A percentile compares a stretch with the other conserved stretches of the same genome.
Evolutionary conservation across 1,140 invertebrate species (phyloP).

Genomic region (Caenorhabditis elegans): DNA sequence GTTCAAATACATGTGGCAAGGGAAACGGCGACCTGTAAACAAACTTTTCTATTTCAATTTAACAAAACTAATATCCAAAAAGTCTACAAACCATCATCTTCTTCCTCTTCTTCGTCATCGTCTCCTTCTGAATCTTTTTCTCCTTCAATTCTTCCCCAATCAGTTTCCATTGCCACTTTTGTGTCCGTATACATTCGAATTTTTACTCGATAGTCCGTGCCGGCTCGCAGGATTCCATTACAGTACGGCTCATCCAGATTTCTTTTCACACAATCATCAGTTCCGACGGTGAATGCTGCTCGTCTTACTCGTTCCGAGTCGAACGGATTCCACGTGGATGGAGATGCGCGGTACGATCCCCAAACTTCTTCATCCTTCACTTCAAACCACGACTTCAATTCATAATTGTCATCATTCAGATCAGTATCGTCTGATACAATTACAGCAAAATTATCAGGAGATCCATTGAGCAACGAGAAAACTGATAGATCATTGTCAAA

Average conservation of each 20-base stretch:
- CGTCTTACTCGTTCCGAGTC: slow-evolving; percentile 32
- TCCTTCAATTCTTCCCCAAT: slow-evolving; percentile 57
- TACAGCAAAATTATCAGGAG: slow-evolving; percentile 60
- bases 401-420: slow-evolving; percentile 56
- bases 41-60: neutral
- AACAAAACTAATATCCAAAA: neutral
- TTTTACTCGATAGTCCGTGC: slow-evolving; percentile 60
- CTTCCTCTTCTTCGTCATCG: slow-evolving; percentile 45
- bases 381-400: slow-evolving; percentile 61
- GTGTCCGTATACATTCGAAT: slow-evolving; percentile 59
- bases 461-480: slow-evolving; percentile 60
- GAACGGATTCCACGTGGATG: slow-evolving; percentile 61
- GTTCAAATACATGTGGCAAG: slow-evolving; percentile 65
- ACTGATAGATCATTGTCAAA: slow-evolving; percentile 60
- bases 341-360: slow-evolving; percentile 60
- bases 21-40: slow-evolving; percentile 54
- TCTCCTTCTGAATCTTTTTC: slow-evolving; percentile 22
- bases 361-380: slow-evolving; percentile 59
- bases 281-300: slow-evolving; percentile 59
- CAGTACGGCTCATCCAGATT: slow-evolving; percentile 63
- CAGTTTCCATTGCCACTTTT: slow-evolving; percentile 63
- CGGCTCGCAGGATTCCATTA: slow-evolving; percentile 57
- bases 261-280: slow-evolving; percentile 60
- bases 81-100: slow-evolving; percentile 43
- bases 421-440: slow-evolving; percentile 59